Evolutionary conservation across 2,888 invertebrate genomes (phyloP).

Genomic region (Spilosoma lubricipeda): DNA sequence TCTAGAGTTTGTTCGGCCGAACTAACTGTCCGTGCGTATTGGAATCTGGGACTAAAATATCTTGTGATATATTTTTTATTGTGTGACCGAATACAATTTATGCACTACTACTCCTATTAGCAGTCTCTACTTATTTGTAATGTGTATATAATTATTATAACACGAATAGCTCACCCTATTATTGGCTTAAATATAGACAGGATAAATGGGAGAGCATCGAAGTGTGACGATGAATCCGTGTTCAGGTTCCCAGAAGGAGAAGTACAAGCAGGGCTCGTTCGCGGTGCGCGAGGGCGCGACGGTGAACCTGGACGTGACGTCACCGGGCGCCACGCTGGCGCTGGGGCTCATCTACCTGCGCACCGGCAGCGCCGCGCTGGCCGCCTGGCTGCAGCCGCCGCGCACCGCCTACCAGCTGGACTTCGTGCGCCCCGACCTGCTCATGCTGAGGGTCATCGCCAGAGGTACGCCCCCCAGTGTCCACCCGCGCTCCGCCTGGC

Average conservation of each 20-base stretch:
- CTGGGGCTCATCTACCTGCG: slow-evolving; percentile 97
- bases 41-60: too few species aligned
- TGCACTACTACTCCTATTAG: too few species aligned
- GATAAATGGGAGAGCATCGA: background rate
- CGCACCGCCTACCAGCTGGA: slow-evolving; percentile 96
- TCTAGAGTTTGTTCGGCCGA: too few species aligned
- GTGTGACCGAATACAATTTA: too few species aligned
- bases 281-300: slow-evolving; percentile 96
- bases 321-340: slow-evolving; percentile 97
- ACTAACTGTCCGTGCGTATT: too few species aligned
- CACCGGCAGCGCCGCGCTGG: slow-evolving; percentile 93
- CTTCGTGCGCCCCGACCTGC: slow-evolving; percentile 95
- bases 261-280: slow-evolving; percentile 94
- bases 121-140: too few species aligned
- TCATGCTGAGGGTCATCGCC: slow-evolving; percentile 93
- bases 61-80: too few species aligned
- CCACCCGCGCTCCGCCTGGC: slow-evolving; percentile 3
- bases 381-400: slow-evolving; percentile 96
- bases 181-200: background rate
- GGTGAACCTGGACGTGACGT: slow-evolving; percentile 98
- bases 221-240: background rate
- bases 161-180: background rate
- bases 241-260: slow-evolving; percentile 93
- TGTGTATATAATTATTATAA: too few species aligned
- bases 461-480: slow-evolving; percentile 82